Base-by-base conservation (phyloP, 1,140 invertebrate species). In the Cyphomyrmex costatus region DNA sequence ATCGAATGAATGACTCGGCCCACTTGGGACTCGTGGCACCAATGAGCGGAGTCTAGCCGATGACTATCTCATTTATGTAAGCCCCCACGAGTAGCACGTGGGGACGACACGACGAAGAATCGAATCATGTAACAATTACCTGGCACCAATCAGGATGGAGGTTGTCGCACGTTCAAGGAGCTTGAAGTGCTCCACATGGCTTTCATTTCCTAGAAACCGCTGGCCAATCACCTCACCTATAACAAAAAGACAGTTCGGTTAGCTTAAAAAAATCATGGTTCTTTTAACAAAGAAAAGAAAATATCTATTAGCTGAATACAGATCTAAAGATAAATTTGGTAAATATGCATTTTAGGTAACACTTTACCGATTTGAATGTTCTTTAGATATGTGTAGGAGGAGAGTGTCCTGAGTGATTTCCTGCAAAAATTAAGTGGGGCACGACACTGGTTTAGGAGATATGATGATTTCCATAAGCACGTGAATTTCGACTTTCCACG, bases 71-170 rank as follows among this genome's bases (percentile, higher is more conserved):
- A 77, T 86, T 78, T 80, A 87, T 84, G 63, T 56, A 77, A 53
- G 46, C 60, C 82, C 12, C 36, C 42, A 24, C 5, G 56, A 63
- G 27, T 42, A 14, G 42, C 16, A 14, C 42, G 36, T 49, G 63
- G 27, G 74, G 66, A 30, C 80, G 65, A 27, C 71, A 51, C 27
- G 56, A 21, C 19, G 56, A 90, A 84, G 73, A 90, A 88, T 88
- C 86, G 78, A 90, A 90, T 90, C 77, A 78, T 36, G 82, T 78
- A 86, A 90, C 76, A 90, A 90, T 96, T 96, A 97, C 96, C 96
- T 96, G 83, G 96, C 97, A 85, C 97, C 97, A 90, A 97, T 96
- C 83, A 97, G 94, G 76, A 97, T 94, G 85, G 96, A 96, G 89
- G 96, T 96, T 68, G 96, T 94, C 89, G 96, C 96, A 49, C 95